Percentiles rank a stretch among this genome's conserved stretches.
phyloP scores from a whole-genome alignment of 2,888 invertebrate genomes.

The Galeopsomyia nigrocyanea region DNA sequence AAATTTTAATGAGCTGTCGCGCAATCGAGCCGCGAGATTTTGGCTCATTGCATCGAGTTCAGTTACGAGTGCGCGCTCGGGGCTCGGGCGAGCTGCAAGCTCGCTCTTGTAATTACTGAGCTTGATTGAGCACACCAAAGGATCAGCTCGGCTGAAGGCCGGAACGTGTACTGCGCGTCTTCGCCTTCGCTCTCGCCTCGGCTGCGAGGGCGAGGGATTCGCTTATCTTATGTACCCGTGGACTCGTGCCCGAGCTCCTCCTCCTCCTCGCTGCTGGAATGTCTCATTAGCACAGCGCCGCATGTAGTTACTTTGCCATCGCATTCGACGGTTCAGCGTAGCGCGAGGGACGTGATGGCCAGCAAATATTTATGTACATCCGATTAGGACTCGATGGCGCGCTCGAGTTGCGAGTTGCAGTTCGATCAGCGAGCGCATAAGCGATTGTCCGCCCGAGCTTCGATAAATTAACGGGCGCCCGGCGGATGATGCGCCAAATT shows the following conservation, averaged over 20 bases:
- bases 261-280: no score
- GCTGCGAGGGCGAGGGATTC: conserved; percentile 19
- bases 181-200: not conserved
- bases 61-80: no score
- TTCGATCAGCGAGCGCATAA: conserved; percentile 10
- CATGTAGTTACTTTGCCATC: conserved; percentile 36
- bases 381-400: conserved; percentile 11
- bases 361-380: conserved; percentile 32
- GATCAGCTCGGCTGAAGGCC: no score
- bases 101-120: conserved; percentile 40
- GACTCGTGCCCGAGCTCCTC: not conserved
- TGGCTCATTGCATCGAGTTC: conserved; percentile 24
- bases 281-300: no score
- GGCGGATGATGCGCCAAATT: not conserved
- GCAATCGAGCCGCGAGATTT: not conserved
- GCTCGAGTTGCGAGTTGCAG: no score
- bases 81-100: no score
- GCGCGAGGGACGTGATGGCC: no score
- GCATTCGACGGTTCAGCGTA: no score
- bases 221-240: not conserved
- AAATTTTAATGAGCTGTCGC: conserved; percentile 4
- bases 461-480: conserved; percentile 30
- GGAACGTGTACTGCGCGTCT: no score
- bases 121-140: conserved; percentile 42
- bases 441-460: conserved; percentile 5